These are phyloP conservation scores for Agonopterix subpropinquella DNA, from an alignment of 2,888 invertebrate species.

Conservation along the genomic window DNA sequence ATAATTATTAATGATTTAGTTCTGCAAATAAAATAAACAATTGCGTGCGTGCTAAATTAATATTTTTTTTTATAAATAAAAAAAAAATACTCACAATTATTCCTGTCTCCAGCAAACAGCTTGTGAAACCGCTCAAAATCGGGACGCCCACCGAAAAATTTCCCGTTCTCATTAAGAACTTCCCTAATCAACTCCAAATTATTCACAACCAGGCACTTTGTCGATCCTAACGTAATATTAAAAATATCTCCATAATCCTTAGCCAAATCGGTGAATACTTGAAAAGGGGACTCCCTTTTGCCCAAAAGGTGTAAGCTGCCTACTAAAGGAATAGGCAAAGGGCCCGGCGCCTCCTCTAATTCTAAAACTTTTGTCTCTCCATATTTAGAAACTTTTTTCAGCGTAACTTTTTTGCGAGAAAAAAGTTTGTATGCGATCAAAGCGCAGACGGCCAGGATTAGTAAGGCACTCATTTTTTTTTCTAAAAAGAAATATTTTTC, in stretches of 20 bases:
- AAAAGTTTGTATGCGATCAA: slow-evolving; percentile 48
- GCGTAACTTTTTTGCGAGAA: slow-evolving; percentile 31
- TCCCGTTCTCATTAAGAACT: slow-evolving; percentile 86
- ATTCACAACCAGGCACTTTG: slow-evolving; percentile 84
- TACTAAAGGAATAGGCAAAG: slow-evolving; percentile 78
- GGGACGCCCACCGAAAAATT: slow-evolving; percentile 88
- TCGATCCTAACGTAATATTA: slow-evolving; percentile 79
- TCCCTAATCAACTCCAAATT: slow-evolving; percentile 82
- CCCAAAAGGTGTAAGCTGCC: slow-evolving; percentile 82
- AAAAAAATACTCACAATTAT: slow-evolving; percentile 84
- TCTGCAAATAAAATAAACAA: neutral
- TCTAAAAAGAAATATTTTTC: slow-evolving; percentile 40
- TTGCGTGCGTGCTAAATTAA: neutral
- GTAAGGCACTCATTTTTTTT: slow-evolving; percentile 61
- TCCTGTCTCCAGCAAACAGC: slow-evolving; percentile 89
- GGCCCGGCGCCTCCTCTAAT: slow-evolving; percentile 78
- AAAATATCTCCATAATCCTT: slow-evolving; percentile 84
- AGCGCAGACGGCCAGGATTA: slow-evolving; percentile 37
- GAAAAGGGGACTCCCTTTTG: slow-evolving; percentile 80
- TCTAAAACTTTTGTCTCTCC: slow-evolving; percentile 28
- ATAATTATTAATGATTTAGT: neutral
- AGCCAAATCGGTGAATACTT: slow-evolving; percentile 81
- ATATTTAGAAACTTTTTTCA: slow-evolving; percentile 32
- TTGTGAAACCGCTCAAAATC: slow-evolving; percentile 87
- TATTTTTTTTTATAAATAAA: slow-evolving; percentile 2